Evolutionary conservation across 2,113 vertebrate species (phyloP).

Genomic region (Oreochromis spilurus): DNA sequence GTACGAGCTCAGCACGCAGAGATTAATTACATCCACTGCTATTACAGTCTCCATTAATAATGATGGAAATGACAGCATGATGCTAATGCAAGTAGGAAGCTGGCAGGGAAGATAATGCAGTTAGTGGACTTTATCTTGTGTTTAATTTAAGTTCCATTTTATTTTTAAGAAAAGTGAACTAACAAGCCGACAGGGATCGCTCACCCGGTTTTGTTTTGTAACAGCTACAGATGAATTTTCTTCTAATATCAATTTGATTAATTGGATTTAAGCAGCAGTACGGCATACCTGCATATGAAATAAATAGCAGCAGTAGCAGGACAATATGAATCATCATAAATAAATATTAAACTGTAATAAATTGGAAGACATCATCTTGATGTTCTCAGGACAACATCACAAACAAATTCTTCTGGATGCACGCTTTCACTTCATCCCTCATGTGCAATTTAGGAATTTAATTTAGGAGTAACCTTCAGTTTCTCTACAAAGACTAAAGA

Average conservation of each 20-base stretch:
- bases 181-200: neutral
- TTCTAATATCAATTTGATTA: neutral
- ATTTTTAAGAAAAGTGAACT: neutral
- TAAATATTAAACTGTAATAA: neutral
- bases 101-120: neutral
- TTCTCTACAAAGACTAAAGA: neutral
- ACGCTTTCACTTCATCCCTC: neutral
- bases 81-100: neutral
- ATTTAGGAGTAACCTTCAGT: neutral
- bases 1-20: rapidly evolving
- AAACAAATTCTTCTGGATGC: neutral
- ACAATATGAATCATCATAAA: neutral
- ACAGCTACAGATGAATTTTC: neutral
- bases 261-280: neutral
- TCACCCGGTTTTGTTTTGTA: neutral
- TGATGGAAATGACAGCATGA: neutral
- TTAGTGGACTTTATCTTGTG: neutral
- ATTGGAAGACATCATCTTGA: neutral
- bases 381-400: neutral
- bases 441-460: neutral
- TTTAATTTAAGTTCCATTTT: neutral
- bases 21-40: neutral
- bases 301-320: neutral
- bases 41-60: neutral
- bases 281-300: neutral